Conservation (phyloP, 1,140 invertebrate species). For the Plectrocnemia conspersa region DNA sequence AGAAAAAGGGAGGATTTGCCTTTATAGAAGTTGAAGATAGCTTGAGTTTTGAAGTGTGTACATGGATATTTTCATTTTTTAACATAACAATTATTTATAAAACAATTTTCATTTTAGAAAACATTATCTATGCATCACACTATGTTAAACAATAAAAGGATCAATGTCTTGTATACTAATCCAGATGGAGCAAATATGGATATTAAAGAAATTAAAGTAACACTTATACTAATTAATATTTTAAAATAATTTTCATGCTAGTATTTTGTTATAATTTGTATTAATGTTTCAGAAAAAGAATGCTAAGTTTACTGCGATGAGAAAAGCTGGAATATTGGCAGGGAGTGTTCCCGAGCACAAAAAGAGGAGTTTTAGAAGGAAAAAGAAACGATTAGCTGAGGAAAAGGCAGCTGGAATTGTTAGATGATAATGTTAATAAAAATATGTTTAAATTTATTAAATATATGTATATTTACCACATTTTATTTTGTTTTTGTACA, state of each 20-base stretch:
- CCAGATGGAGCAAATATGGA: slow-evolving; percentile 40
- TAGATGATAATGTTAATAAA: background rate
- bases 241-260: too few species aligned
- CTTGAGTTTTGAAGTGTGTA: slow-evolving; percentile 48
- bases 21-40: slow-evolving; percentile 47
- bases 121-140: slow-evolving; percentile 48
- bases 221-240: slow-evolving; percentile 7
- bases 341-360: slow-evolving; percentile 42
- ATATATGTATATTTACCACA: background rate
- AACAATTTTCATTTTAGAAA: too few species aligned
- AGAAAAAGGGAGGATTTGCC: slow-evolving; percentile 44
- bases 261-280: too few species aligned
- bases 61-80: too few species aligned
- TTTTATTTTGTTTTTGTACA: too few species aligned
- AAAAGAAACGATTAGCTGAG: slow-evolving; percentile 37
- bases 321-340: slow-evolving; percentile 43
- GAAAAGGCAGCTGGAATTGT: slow-evolving; percentile 25
- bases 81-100: too few species aligned
- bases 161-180: slow-evolving; percentile 48
- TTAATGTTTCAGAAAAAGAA: slow-evolving; percentile 43
- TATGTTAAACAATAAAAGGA: slow-evolving; percentile 42
- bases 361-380: slow-evolving; percentile 41
- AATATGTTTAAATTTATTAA: background rate
- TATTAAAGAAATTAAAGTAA: slow-evolving; percentile 38
- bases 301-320: slow-evolving; percentile 47